phyloP scores from a whole-genome alignment of 2,888 invertebrate genomes.

The Lasiommata megera region DNA sequence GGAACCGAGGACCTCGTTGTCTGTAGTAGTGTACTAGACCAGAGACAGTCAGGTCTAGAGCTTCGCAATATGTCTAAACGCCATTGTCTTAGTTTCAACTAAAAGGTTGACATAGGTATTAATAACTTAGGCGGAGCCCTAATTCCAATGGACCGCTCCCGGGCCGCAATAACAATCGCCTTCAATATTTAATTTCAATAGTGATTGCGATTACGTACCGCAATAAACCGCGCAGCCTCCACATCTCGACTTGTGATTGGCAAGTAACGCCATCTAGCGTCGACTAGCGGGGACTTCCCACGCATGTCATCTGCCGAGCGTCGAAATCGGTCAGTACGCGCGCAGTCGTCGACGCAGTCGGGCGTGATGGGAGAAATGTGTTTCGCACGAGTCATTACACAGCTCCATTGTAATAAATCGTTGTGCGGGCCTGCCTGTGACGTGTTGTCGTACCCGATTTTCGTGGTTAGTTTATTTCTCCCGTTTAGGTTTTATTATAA shows the following conservation, averaged over 20 bases:
- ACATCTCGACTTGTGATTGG: not conserved
- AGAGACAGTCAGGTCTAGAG: too few species aligned
- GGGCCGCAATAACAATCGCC: not conserved
- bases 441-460: slow-evolving; percentile 35
- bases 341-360: slow-evolving; percentile 35
- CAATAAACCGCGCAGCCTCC: not conserved
- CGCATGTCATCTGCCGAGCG: slow-evolving; percentile 22
- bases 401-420: slow-evolving; percentile 53
- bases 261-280: slow-evolving; percentile 21
- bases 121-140: not conserved
- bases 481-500: too few species aligned
- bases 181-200: slow-evolving; percentile 4
- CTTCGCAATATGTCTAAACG: too few species aligned
- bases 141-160: not conserved
- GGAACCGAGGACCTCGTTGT: too few species aligned
- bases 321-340: slow-evolving; percentile 26
- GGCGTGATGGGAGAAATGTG: slow-evolving; percentile 47
- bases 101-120: too few species aligned
- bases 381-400: slow-evolving; percentile 37
- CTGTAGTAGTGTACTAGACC: too few species aligned
- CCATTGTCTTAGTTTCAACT: too few species aligned
- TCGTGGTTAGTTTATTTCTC: not conserved
- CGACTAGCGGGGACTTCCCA: slow-evolving; percentile 22
- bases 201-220: not conserved
- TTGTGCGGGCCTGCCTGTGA: slow-evolving; percentile 41